These are phyloP conservation scores for Steromphala cineraria DNA, from an alignment of 2,888 invertebrate genomes.

Conservation along the genomic window DNA sequence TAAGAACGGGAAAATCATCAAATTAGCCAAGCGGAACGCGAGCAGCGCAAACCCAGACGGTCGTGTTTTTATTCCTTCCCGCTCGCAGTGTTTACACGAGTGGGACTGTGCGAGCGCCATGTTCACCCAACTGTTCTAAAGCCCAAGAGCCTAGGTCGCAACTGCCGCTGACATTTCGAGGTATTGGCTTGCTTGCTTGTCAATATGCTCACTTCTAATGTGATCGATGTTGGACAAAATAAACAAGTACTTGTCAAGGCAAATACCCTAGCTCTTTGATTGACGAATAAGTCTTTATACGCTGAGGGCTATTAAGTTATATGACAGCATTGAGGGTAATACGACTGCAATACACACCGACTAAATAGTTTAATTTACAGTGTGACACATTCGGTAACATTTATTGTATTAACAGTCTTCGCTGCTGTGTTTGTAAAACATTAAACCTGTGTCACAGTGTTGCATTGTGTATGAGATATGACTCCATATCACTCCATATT, in stretches of 20 bases:
- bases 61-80: background rate
- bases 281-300: background rate
- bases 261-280: background rate
- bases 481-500: too few species aligned
- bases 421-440: too few species aligned
- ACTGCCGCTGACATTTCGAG: background rate
- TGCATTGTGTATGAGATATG: too few species aligned
- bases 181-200: background rate
- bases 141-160: background rate
- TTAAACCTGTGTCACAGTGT: too few species aligned
- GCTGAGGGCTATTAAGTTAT: background rate
- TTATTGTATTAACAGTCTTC: too few species aligned
- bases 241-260: background rate
- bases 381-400: too few species aligned
- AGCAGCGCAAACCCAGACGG: background rate
- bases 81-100: background rate
- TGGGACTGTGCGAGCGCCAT: background rate
- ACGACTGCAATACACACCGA: background rate
- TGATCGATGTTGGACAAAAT: constrained; percentile 3
- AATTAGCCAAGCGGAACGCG: background rate
- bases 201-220: background rate
- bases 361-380: too few species aligned
- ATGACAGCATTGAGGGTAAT: background rate
- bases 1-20: constrained; percentile 76
- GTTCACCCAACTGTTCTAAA: background rate